A percentile compares a stretch with the other conserved stretches of the same genome.
Evolutionary conservation across 2,113 vertebrate genomes (phyloP).

Genomic region (Dipodomys stephensi): DNA sequence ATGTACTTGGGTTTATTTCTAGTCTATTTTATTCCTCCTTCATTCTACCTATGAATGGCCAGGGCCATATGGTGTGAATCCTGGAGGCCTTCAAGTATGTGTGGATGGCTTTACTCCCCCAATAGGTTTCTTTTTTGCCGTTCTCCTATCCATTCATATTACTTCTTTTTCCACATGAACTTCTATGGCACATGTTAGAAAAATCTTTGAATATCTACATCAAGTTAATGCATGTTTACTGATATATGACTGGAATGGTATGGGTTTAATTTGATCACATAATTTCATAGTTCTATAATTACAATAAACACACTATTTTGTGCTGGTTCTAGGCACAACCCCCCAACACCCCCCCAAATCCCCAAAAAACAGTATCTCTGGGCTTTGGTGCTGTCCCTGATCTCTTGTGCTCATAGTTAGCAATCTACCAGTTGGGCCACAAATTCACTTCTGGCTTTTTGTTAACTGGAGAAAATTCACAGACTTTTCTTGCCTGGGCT

Average conservation of each 20-base stretch:
- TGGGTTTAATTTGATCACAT: not conserved
- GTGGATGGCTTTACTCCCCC: accelerated
- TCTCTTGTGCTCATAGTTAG: too few species aligned
- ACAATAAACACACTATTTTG: not conserved
- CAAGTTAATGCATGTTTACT: not conserved
- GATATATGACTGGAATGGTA: not conserved
- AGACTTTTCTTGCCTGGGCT: too few species aligned
- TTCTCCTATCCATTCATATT: not conserved
- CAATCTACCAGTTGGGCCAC: too few species aligned
- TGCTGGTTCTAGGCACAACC: not conserved
- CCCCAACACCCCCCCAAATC: not conserved
- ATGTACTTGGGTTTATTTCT: not conserved
- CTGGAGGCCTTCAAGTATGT: not conserved
- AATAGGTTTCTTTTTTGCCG: too few species aligned
- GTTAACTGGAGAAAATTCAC: too few species aligned
- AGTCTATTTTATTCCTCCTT: not conserved
- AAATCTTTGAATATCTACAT: not conserved
- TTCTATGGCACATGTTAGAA: not conserved
- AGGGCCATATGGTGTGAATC: not conserved
- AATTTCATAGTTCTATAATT: not conserved
- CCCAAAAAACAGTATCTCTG: too few species aligned
- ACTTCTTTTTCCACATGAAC: not conserved
- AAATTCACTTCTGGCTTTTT: too few species aligned
- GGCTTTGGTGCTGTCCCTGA: too few species aligned
- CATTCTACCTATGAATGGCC: not conserved